These are phyloP conservation scores for Coremacera marginata DNA, from an alignment of 2,888 invertebrate species.

Conservation along the genomic window DNA sequence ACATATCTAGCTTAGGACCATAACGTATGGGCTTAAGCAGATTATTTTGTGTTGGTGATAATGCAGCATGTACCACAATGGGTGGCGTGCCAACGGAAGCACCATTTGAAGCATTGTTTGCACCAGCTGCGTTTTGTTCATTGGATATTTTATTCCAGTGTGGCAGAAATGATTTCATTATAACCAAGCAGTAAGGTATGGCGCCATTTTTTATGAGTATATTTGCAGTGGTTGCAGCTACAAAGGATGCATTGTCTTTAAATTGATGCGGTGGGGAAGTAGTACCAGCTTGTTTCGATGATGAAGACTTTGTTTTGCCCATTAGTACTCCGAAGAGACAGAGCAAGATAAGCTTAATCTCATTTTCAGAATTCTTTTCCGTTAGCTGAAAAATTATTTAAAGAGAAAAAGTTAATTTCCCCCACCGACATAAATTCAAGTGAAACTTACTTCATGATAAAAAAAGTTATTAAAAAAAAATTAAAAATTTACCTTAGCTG, in stretches of 20 bases:
- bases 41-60: slow-evolving; percentile 60
- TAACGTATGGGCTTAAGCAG: slow-evolving; percentile 86
- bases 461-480: not conserved
- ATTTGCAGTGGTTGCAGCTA: slow-evolving; percentile 79
- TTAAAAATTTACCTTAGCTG: slow-evolving; percentile 60
- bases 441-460: too few relatives aligned
- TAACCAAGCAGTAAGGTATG: slow-evolving; percentile 79
- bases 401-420: too few relatives aligned
- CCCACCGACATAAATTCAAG: too few relatives aligned
- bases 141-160: slow-evolving; percentile 78
- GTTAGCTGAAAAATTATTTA: slow-evolving; percentile 58
- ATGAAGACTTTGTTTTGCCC: slow-evolving; percentile 68
- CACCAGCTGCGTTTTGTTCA: slow-evolving; percentile 56
- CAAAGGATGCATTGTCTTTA: slow-evolving; percentile 72
- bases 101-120: slow-evolving; percentile 32
- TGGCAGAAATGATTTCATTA: slow-evolving; percentile 79
- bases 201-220: slow-evolving; percentile 78
- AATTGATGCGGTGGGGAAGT: slow-evolving; percentile 71
- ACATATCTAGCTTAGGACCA: slow-evolving; percentile 91
- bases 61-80: slow-evolving; percentile 40
- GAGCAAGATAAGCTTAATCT: slow-evolving; percentile 90
- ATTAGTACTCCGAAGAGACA: slow-evolving; percentile 80
- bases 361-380: slow-evolving; percentile 79
- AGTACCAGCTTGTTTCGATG: slow-evolving; percentile 64
- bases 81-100: slow-evolving; percentile 31